Base-by-base conservation (phyloP, 1,140 invertebrate species). In the Drosophila baimaii region DNA sequence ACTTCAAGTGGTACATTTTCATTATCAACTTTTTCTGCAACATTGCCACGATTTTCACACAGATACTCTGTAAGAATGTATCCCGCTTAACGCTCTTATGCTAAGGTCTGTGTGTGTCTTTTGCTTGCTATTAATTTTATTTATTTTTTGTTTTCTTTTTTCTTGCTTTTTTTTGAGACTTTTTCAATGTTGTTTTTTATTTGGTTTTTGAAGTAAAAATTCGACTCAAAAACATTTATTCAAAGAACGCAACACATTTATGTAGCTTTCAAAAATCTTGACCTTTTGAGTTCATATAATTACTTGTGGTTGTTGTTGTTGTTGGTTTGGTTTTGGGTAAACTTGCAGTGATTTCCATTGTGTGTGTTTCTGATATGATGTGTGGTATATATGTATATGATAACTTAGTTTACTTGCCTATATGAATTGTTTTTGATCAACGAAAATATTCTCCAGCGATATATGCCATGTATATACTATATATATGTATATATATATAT, bases 191-290 rank as follows among this genome's bases (percentile, higher is more conserved):
- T 37, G 35, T n/a, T 37, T 35, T 6, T 35, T 33, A 13, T 33
- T 61, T 55, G 39, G 27, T 63, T 84, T 77, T 85, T 82, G 79
- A 86, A 86, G 83, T 79, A 86, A 88, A 86, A 89, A 89, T 77
- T 81, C 71, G 77, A 90, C 77, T 79, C 81, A 84, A 89, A 89
- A 83, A 89, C 84, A 90, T 89, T 90, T 84, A 76, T 88, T 81
- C 82, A 77, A 70, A 79, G 81, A 89, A 89, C 85, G 85, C 85
- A 89, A 89, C 75, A 90, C 70, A 79, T 79, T 82, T 79, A 75
- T 71, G 54, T 81, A 69, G 64, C 80, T 79, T 82, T 65, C 44
- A 77, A 77, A 64, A 77, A 76, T 64, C 75, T 54, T 35, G 49
- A 55, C 49, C 55, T 72, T 33, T 25, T 75, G 43, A 52, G 19